Evolutionary conservation across 2,888 invertebrate genomes (phyloP).

Genomic region (Galerucella calmariensis): DNA sequence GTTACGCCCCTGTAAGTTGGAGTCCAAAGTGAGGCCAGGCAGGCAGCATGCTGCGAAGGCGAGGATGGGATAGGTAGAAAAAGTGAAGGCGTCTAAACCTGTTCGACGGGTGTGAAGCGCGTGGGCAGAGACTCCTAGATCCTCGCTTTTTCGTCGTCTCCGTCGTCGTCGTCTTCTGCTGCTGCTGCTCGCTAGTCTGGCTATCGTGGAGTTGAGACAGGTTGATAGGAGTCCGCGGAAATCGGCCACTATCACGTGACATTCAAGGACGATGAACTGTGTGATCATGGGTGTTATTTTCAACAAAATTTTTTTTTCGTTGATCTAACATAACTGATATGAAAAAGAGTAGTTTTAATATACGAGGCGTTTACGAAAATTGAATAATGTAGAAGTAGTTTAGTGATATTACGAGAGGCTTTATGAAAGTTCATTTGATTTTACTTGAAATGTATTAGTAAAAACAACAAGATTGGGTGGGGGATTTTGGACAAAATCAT

Average conservation of each 20-base stretch:
- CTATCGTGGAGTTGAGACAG: constrained; percentile 49
- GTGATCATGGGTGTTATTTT: constrained; percentile 35
- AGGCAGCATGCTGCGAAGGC: constrained; percentile 42
- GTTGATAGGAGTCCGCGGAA: constrained; percentile 52
- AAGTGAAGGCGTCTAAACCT: constrained; percentile 67
- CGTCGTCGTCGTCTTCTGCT: neutral
- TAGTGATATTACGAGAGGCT: neutral
- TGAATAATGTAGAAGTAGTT: neutral
- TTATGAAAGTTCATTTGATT: neutral
- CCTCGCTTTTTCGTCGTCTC: constrained; percentile 35
- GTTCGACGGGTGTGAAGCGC: constrained; percentile 66
- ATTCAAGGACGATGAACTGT: constrained; percentile 55
- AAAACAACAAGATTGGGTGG: too few species aligned
- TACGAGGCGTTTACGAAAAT: constrained; percentile 1
- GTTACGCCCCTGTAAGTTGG: constrained; percentile 40
- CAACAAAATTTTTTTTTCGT: constrained; percentile 20
- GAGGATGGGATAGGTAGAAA: constrained; percentile 54
- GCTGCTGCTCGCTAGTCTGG: constrained; percentile 40
- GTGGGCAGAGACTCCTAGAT: constrained; percentile 64
- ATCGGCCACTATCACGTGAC: constrained; percentile 50
- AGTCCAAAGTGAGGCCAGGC: constrained; percentile 44
- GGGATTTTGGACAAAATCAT: too few species aligned
- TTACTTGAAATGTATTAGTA: too few species aligned
- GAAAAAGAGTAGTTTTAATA: constrained; percentile 1
- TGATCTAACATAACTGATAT: constrained; percentile 2